A percentile compares a stretch with the other conserved stretches of the same genome.
Evolutionary conservation across 2,888 invertebrate species (phyloP).

Genomic region (Eupsilia transversa): DNA sequence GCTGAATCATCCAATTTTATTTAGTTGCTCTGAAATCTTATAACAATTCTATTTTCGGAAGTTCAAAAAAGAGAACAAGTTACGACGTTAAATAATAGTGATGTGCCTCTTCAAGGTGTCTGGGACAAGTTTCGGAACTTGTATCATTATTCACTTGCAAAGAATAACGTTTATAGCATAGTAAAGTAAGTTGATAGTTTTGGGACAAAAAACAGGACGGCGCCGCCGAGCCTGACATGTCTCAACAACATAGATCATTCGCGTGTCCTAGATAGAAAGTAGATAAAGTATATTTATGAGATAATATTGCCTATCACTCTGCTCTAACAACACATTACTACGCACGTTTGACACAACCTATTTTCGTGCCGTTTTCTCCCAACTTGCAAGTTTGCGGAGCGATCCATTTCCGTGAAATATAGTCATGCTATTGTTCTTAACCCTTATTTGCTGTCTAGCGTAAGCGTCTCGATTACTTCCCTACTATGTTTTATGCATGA

Average conservation of each 20-base stretch:
- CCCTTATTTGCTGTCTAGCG: conserved; percentile 65
- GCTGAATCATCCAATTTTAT: not conserved
- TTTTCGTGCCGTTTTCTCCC: conserved; percentile 42
- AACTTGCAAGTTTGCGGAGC: conserved; percentile 38
- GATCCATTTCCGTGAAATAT: conserved; percentile 60
- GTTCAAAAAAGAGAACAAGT: not conserved
- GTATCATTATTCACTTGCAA: conserved; percentile 47
- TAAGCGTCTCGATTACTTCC: conserved; percentile 64
- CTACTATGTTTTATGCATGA: conserved; percentile 80
- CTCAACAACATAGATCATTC: conserved; percentile 75
- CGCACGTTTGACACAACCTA: conserved; percentile 47
- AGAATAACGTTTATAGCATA: conserved; percentile 53
- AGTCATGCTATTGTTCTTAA: conserved; percentile 63
- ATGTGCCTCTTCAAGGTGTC: conserved; percentile 20
- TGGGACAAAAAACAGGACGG: conserved; percentile 68
- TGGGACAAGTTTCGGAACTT: conserved; percentile 39
- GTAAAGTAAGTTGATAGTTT: conserved; percentile 61
- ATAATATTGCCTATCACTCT: conserved; percentile 58
- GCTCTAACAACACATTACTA: conserved; percentile 41
- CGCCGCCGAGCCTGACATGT: conserved; percentile 75
- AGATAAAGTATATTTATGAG: conserved; percentile 68
- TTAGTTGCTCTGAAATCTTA: not conserved
- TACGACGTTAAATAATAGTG: conserved; percentile 8
- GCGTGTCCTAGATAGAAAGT: conserved; percentile 73
- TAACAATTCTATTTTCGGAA: not conserved